Conservation (phyloP, 1,140 invertebrate genomes). For the Microplitis mediator region DNA sequence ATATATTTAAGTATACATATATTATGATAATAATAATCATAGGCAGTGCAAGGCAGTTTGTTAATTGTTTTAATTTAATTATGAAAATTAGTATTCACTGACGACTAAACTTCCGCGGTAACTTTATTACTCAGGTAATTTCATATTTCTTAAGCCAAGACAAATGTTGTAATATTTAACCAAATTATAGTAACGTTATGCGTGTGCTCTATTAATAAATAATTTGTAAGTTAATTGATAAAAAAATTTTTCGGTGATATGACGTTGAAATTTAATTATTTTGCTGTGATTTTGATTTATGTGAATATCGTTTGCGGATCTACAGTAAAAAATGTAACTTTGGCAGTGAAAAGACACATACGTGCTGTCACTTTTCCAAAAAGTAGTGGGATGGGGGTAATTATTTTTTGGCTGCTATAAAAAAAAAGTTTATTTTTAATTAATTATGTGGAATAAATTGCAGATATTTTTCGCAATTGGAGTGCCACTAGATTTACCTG, state of each 20-base stretch:
- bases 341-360: conserved; percentile 48
- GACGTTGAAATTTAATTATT: not conserved
- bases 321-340: conserved; percentile 43
- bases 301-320: conserved; percentile 30
- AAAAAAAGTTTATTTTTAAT: not conserved
- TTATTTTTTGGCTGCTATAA: not conserved
- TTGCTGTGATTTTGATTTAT: conserved; percentile 25
- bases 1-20: no score
- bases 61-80: not conserved
- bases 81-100: not conserved
- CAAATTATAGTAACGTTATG: no score
- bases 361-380: conserved; percentile 52
- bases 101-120: not conserved
- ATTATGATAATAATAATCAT: no score
- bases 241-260: no score
- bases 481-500: conserved; percentile 53
- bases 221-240: no score
- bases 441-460: conserved; percentile 25
- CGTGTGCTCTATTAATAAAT: no score
- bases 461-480: conserved; percentile 58
- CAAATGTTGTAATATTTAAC: not conserved
- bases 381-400: conserved; percentile 52
- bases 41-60: no score
- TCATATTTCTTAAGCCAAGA: not conserved
- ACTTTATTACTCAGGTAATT: not conserved